Percentiles rank a stretch among this genome's conserved stretches.
phyloP scores from a whole-genome alignment of 2,113 vertebrate species.

The Cebidichthys violaceus region DNA sequence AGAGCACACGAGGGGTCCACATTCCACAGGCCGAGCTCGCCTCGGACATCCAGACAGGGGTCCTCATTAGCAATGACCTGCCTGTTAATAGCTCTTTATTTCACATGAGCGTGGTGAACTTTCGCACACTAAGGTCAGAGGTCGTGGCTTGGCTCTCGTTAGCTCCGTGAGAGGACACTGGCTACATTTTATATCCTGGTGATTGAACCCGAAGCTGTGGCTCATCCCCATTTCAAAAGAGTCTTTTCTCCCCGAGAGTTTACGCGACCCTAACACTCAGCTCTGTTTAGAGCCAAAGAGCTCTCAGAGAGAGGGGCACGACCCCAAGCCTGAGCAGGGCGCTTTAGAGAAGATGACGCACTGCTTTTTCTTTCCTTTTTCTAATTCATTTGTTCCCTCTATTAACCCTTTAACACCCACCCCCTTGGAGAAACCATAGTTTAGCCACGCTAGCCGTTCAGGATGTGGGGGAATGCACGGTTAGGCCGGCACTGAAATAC shows the following conservation, averaged over 20 bases:
- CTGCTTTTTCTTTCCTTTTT: not conserved
- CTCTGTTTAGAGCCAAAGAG: constrained; percentile 55
- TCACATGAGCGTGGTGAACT: constrained; percentile 75
- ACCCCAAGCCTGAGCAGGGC: constrained; percentile 49
- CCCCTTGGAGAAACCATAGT: not conserved
- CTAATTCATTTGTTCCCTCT: constrained; percentile 42
- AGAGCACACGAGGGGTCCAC: constrained; percentile 50
- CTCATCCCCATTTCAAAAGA: constrained; percentile 62
- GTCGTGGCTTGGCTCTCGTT: constrained; percentile 70
- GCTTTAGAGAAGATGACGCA: constrained; percentile 32
- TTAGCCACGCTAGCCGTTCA: not conserved
- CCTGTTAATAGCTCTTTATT: constrained; percentile 78
- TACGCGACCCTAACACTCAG: constrained; percentile 81
- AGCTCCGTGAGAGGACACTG: constrained; percentile 74
- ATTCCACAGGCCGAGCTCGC: constrained; percentile 59
- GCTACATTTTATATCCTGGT: constrained; percentile 60
- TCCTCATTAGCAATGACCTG: constrained; percentile 80
- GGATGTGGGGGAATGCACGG: not conserved
- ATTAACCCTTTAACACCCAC: constrained; percentile 51
- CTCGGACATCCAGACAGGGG: constrained; percentile 60
- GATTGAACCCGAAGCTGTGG: constrained; percentile 68
- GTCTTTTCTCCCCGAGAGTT: constrained; percentile 68
- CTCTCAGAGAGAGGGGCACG: constrained; percentile 19
- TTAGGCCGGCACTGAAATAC: not conserved
- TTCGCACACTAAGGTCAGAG: constrained; percentile 63